Evolutionary conservation across 2,888 invertebrate genomes (phyloP), one percentile per base, ranked within the genome.

Genomic region (Phengaris alcon): DNA sequence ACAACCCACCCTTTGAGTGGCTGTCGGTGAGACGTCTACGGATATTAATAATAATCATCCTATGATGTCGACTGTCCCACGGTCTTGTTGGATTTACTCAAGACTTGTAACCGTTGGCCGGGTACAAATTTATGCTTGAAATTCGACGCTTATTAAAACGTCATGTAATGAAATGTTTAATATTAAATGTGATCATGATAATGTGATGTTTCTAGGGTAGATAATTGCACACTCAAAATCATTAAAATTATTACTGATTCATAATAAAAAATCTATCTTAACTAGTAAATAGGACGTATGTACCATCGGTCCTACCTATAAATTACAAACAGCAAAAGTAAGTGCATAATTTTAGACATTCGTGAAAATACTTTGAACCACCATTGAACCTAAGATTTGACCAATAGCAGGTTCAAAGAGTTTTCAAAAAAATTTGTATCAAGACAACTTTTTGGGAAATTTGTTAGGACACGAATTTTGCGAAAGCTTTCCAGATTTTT

Each of bases 11-110:
- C 91, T 93, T 91, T 91, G 91, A 91, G 87, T 82, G 87, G 84
- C 84, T 86, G 87, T 85, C 88, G 88, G 87, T 85, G 87, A 89
- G 86, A 86, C 84, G 84, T 88, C 87, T 87, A 87, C 89, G 88
- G 90, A 90, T 91, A 92, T 93, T 93, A 93, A 92, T 93, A 93
- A 92, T 92, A 92, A 90, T 89, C 89, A 88, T 90, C 90, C 88
- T 80, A 86, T 88, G 85, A 83, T 89, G 89, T 89, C 85, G 79
- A 76, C 79, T 85, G 85, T 85, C 84, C 86, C 88, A 83, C 87
- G 84, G 81, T 82, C 82, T 80, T 84, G 84, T 83, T 82, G 81
- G 44, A 68, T 77, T 72, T 52, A 72, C 72, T 52, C 15, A 51
- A 48, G 70, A 51, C 70, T 52, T 54, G 72, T 54, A 54, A 52